Evolutionary conservation across 2,797 vertebrate species (phyloP).

Genomic region (Scyliorhinus canicula): DNA sequence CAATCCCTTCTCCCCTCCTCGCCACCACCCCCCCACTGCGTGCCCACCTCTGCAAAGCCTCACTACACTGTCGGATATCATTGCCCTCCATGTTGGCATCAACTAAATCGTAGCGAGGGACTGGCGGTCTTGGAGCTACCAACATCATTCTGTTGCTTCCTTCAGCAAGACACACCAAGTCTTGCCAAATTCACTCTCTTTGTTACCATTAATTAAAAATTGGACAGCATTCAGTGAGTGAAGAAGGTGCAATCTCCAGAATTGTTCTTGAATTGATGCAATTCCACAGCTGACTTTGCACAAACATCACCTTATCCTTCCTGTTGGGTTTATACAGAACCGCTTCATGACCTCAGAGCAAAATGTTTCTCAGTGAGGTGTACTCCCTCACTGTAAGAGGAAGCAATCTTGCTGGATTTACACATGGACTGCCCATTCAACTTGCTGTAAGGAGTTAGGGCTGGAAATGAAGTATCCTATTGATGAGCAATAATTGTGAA

Average conservation of each 20-base stretch:
- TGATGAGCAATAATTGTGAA: not conserved
- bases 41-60: not conserved
- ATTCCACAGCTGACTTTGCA: not conserved
- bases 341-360: not conserved
- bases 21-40: too few species aligned
- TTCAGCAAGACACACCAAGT: not conserved
- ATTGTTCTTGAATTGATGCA: not conserved
- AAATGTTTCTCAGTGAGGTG: not conserved
- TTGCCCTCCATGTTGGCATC: not conserved
- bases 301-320: not conserved
- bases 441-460: not conserved
- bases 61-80: not conserved
- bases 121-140: not conserved
- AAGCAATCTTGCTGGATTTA: not conserved
- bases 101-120: not conserved
- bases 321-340: not conserved
- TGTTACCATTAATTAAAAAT: not conserved
- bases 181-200: not conserved
- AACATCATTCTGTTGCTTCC: not conserved
- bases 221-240: not conserved
- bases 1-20: not conserved
- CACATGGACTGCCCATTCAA: too few species aligned
- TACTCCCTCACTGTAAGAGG: not conserved
- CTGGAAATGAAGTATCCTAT: not conserved
- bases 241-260: not conserved